Conservation (phyloP, 2,888 invertebrate species). For the Masnerella sp. region DNA sequence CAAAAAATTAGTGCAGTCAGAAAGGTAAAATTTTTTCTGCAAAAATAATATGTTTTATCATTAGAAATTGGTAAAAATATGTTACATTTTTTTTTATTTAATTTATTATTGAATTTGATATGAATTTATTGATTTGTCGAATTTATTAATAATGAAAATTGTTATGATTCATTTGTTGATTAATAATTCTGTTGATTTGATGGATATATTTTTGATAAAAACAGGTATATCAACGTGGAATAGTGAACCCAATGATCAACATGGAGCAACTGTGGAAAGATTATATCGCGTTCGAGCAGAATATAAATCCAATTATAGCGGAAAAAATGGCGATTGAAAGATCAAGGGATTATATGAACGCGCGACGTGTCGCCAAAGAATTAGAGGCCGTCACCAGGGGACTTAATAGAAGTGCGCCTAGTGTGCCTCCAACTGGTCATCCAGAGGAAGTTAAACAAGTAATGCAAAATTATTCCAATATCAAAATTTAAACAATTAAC, state of each 20-base stretch:
- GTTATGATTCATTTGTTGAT: no score
- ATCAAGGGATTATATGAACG: slow-evolving; percentile 98
- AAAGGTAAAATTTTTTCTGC: slow-evolving; percentile 82
- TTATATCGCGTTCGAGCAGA: slow-evolving; percentile 97
- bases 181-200: no score
- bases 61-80: not conserved
- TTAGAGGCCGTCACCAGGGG: slow-evolving; percentile 96
- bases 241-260: slow-evolving; percentile 97
- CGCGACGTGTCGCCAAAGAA: slow-evolving; percentile 96
- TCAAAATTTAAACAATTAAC: no score
- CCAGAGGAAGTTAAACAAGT: slow-evolving; percentile 96
- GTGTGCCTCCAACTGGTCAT: slow-evolving; percentile 95
- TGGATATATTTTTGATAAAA: no score
- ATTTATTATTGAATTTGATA: no score
- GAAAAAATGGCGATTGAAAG: slow-evolving; percentile 99
- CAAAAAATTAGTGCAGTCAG: slow-evolving; percentile 99
- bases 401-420: slow-evolving; percentile 95
- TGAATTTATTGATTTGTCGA: no score
- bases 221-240: slow-evolving; percentile 96
- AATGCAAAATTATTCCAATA: slow-evolving; percentile 53
- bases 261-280: slow-evolving; percentile 99
- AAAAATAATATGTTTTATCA: not conserved
- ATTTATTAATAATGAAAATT: no score
- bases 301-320: slow-evolving; percentile 92
- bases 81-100: no score